Evolutionary conservation across 2,797 vertebrate species (phyloP).

Genomic region (Octomys mimax): DNA sequence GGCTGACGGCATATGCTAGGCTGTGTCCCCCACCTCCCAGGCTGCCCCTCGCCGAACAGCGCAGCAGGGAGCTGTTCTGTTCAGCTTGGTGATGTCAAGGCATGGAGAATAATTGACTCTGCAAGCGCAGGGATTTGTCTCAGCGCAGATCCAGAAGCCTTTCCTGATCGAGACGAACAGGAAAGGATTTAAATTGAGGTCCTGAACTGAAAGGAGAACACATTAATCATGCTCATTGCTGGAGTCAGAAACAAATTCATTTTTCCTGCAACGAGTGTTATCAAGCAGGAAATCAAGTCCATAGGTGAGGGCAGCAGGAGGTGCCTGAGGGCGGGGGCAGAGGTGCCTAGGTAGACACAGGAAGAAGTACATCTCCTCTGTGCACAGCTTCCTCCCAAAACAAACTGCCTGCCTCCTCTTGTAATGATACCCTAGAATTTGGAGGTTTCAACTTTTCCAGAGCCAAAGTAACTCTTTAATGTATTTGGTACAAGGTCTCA

Average conservation of each 20-base stretch:
- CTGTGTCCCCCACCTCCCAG: not conserved
- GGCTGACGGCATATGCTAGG: not conserved
- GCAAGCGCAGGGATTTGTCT: constrained; percentile 62
- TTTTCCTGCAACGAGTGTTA: constrained; percentile 70
- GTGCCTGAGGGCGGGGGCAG: not conserved
- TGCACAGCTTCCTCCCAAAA: not conserved
- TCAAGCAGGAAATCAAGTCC: constrained; percentile 74
- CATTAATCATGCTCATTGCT: constrained; percentile 78
- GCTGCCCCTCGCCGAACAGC: not conserved
- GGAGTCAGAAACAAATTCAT: constrained; percentile 79
- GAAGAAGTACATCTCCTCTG: not conserved
- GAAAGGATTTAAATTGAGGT: constrained; percentile 78
- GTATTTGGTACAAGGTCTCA: no score
- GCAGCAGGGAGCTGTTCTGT: fast-evolving
- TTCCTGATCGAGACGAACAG: constrained; percentile 74
- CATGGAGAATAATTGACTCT: constrained; percentile 65
- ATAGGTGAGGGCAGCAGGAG: constrained; percentile 36
- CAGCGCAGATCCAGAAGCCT: constrained; percentile 1
- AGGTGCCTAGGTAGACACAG: not conserved
- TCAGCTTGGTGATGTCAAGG: constrained; percentile 45
- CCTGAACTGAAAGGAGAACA: constrained; percentile 71
- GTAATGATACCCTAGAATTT: not conserved
- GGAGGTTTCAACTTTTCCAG: not conserved
- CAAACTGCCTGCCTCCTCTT: not conserved
- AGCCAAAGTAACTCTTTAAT: not conserved